Evolutionary conservation across 2,113 vertebrate species (phyloP), one percentile per base, ranked within the genome.

Genomic region (Nyctibius bracteatus): DNA sequence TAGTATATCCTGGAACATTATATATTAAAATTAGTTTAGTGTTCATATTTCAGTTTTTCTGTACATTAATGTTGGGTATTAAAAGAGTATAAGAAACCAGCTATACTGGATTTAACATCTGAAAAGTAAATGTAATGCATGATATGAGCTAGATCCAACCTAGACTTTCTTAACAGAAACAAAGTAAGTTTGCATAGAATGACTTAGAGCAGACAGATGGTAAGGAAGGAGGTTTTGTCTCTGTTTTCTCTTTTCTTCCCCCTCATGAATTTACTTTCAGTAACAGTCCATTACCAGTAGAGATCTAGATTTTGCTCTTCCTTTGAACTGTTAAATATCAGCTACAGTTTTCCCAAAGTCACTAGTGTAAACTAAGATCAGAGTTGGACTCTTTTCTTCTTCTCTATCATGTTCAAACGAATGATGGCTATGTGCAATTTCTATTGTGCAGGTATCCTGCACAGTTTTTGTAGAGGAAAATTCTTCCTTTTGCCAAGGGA

Each of bases 161-260:
- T 90, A 55, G 55, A 54, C 23, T 83, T 95, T 85, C 47, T 78
- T 49, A 86, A 54, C 58, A 77, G 73, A 79, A 62, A 41, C 37
- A 90, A 54, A 82, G 37, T 68, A 89, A 73, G 73, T 95, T 88
- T 81, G 51, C 75, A 63, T 84, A 59, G 84, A 94, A 71, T 59
- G 7, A 71, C 73, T 88, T 94, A 51, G 14, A 94, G 72, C 46
- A 94, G 80, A 81, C 61, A 95, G 75, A 95, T 86, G 75, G 82
- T 61, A 75, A 77, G 49, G 72, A 83, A 92, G 78, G 70, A 87
- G 39, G 46, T 63, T 96, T 93, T 74, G 51, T 84, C 62, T 87
- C 52, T 89, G 30, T 79, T 82, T 92, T 77, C 41, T 79, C 22
- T 89, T 71, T 59, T 90, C 33, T 82, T 68, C 8, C 13, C 16